phyloP scores from a whole-genome alignment of 2,888 invertebrate species.

The Sipha maydis region DNA sequence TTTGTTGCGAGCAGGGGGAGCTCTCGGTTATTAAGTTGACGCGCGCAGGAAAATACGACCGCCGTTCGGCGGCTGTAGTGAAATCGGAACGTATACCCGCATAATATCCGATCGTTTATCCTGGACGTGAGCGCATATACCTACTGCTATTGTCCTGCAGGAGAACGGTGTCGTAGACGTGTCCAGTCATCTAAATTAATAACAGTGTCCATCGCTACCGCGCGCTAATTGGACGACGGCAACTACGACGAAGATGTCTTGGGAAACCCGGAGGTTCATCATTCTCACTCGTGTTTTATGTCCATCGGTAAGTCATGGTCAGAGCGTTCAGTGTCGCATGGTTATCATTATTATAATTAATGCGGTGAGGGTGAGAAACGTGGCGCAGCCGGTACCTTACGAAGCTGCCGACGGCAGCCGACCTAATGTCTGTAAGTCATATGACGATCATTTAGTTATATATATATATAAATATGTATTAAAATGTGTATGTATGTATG shows the following conservation, averaged over 20 bases:
- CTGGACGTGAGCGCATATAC: background rate
- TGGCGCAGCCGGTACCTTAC: background rate
- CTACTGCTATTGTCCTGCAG: background rate
- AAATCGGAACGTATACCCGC: background rate
- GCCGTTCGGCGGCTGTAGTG: background rate
- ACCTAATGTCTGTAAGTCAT: background rate
- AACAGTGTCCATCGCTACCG: slow-evolving; percentile 10
- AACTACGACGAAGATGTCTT: background rate
- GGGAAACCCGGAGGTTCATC: slow-evolving; percentile 19
- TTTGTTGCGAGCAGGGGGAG: background rate
- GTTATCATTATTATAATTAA: slow-evolving; percentile 23
- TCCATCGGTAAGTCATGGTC: slow-evolving; percentile 15
- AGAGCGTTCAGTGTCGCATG: background rate
- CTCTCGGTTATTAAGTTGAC: background rate
- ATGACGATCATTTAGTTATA: too few relatives aligned
- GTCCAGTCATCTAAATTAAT: slow-evolving; percentile 44
- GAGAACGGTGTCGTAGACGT: slow-evolving; percentile 7
- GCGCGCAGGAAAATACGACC: background rate
- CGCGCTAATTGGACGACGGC: slow-evolving; percentile 27
- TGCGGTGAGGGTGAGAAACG: background rate
- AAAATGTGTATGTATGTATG: too few relatives aligned
- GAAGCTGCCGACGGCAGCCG: background rate
- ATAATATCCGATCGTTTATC: slow-evolving; percentile 33
- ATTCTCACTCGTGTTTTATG: slow-evolving; percentile 40
- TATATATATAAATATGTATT: too few relatives aligned